Base-by-base conservation (phyloP, 2,888 invertebrate genomes). In the Galeopsomyia nigrocyanea region DNA sequence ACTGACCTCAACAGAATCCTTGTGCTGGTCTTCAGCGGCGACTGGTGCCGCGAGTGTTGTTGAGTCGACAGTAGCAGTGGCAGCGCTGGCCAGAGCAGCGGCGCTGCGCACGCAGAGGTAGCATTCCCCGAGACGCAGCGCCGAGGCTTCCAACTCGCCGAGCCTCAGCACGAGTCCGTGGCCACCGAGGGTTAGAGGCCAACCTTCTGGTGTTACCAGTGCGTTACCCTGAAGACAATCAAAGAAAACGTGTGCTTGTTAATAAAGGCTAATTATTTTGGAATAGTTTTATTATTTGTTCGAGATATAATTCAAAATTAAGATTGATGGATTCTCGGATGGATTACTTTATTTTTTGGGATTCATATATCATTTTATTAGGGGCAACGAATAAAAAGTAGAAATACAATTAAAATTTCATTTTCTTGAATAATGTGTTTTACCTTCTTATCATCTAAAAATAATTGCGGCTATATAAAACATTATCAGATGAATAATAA, bases 81-180 rank as follows among this genome's bases (percentile, higher is more conserved):
- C 76, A 63, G 79, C 78, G 76, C 71, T 80, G 67, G 77, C 76
- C 73, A 73, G 74, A 75, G 78, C 78, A 79, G 80, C 80, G 79
- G 82, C 81, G 79, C 80, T 83, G 79, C 84, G 87, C 79, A 92
- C 88, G 86, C 91, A 91, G 79, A 92, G 87, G 87, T 91, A 92
- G 84, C 91, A 90, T 87, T 92, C 92, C 82, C 89, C 88, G 81
- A 89, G 88, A 81, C 90, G 88, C 78, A 92, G 86, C 78, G 89
- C 86, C 77, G 90, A 89, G 76, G 90, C 89, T 82, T 90, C 90
- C 84, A 91, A 88, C 79, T 90, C 89, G 77, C 91, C 91, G 81
- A 92, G 87, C 81, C 92, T 91, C 79, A 92, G 86, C 80, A 90
- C 88, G 82, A 92, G 87, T 79, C 91, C 91, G 82, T 89, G 89